phyloP scores from a whole-genome alignment of 2,888 invertebrate genomes.

The Magallana nippona region DNA sequence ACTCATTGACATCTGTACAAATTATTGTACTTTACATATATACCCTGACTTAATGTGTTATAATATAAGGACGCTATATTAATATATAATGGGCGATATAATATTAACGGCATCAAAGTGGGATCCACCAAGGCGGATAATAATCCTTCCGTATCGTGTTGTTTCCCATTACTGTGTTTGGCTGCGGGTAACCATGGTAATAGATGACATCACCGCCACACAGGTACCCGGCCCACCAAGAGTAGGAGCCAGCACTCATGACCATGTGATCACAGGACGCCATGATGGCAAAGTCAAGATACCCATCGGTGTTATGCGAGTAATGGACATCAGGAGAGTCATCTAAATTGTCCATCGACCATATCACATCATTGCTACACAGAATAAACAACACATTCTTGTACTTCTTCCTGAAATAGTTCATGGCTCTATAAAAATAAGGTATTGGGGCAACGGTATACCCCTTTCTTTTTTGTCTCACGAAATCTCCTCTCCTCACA shows the following conservation, averaged over 20 bases:
- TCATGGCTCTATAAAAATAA: slow-evolving; percentile 75
- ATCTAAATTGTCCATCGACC: slow-evolving; percentile 70
- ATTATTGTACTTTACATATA: too few species aligned
- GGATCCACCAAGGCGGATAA: slow-evolving; percentile 77
- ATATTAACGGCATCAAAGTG: slow-evolving; percentile 53
- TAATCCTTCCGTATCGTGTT: slow-evolving; percentile 75
- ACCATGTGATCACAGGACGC: slow-evolving; percentile 76
- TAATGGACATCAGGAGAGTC: slow-evolving; percentile 62
- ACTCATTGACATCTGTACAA: too few species aligned
- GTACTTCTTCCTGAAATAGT: slow-evolving; percentile 67
- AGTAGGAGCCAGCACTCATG: slow-evolving; percentile 78
- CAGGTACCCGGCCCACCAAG: slow-evolving; percentile 80
- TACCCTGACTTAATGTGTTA: not conserved
- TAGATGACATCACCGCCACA: slow-evolving; percentile 75
- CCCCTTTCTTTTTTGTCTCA: slow-evolving; percentile 73
- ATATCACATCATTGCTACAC: slow-evolving; percentile 78
- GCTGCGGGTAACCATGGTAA: slow-evolving; percentile 77
- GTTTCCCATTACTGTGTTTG: slow-evolving; percentile 73
- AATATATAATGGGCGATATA: too few species aligned
- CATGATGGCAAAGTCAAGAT: slow-evolving; percentile 78
- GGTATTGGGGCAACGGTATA: slow-evolving; percentile 76
- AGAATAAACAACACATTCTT: slow-evolving; percentile 76
- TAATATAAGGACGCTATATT: too few species aligned
- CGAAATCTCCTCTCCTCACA: slow-evolving; percentile 79
- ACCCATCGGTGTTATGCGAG: slow-evolving; percentile 64